Conservation (phyloP, 2,113 vertebrate species). For the Platichthys stellatus region DNA sequence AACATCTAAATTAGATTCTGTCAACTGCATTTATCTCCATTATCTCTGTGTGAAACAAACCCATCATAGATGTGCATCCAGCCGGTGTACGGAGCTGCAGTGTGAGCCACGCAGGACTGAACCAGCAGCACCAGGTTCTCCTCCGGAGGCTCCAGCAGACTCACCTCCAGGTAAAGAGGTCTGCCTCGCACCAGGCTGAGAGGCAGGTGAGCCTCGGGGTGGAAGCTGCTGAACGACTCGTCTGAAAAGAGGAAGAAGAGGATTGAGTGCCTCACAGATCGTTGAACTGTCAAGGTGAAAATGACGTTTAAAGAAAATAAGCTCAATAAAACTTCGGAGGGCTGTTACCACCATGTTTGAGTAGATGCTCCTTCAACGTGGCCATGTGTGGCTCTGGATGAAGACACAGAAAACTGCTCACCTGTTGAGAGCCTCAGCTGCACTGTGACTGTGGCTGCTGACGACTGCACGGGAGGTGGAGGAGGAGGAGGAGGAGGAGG, state of each 20-base stretch:
- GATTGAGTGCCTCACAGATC: too few species aligned
- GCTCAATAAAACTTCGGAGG: too few species aligned
- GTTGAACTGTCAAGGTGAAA: too few species aligned
- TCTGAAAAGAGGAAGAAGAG: constrained; percentile 36
- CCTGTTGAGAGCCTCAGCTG: constrained; percentile 67
- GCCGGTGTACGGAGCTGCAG: constrained; percentile 28
- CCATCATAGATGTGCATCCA: constrained; percentile 66
- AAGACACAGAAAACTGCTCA: constrained; percentile 2
- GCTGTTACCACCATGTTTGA: too few species aligned
- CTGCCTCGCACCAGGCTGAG: constrained; percentile 43
- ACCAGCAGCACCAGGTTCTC: constrained; percentile 61
- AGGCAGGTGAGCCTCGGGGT: constrained; percentile 67
- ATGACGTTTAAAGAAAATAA: too few species aligned
- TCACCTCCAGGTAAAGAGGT: constrained; percentile 63
- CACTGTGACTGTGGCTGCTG: constrained; percentile 26
- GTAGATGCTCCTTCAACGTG: too few species aligned
- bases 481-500: not conserved
- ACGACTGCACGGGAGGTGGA: not conserved
- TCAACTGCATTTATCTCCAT: not conserved
- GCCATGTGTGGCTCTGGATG: not conserved
- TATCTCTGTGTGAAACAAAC: constrained; percentile 42
- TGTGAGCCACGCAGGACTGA: constrained; percentile 73
- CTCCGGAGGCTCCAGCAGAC: constrained; percentile 47
- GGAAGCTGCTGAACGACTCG: constrained; percentile 60
- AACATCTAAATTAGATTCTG: too few species aligned